Conservation (phyloP, 2,113 vertebrate genomes). For the Xenopus tropicalis region DNA sequence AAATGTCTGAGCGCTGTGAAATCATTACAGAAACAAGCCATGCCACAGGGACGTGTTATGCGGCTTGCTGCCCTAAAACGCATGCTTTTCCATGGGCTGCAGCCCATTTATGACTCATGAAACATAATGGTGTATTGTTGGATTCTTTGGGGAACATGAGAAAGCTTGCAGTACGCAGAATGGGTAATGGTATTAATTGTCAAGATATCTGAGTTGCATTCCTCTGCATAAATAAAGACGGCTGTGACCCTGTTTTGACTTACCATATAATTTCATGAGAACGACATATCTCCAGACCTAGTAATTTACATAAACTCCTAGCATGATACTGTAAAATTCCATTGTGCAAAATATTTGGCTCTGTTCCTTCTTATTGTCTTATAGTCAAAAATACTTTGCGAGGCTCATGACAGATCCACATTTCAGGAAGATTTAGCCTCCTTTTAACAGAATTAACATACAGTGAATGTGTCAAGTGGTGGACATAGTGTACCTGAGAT, state of each 20-base stretch:
- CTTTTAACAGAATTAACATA: no score
- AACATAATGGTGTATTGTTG: constrained; percentile 70
- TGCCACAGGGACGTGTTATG: constrained; percentile 60
- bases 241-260: not conserved
- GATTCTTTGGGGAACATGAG: constrained; percentile 63
- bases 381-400: no score
- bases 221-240: constrained; percentile 10
- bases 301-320: not conserved
- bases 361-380: not conserved
- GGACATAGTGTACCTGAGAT: no score
- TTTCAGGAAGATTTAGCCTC: no score
- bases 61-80: constrained; percentile 55
- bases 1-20: constrained; percentile 59
- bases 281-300: not conserved
- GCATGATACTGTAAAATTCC: not conserved
- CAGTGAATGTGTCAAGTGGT: no score
- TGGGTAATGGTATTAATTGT: constrained; percentile 65
- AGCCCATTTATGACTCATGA: constrained; percentile 69
- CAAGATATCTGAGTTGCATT: constrained; percentile 54
- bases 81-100: constrained; percentile 64
- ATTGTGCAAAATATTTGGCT: not conserved
- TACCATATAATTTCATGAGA: constrained; percentile 1
- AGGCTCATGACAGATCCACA: no score
- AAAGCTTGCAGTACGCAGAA: constrained; percentile 61
- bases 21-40: constrained; percentile 54